A percentile compares a stretch with the other conserved stretches of the same genome.
Conservation (phyloP, 2,888 invertebrate species). For the Lysandra coridon region DNA sequence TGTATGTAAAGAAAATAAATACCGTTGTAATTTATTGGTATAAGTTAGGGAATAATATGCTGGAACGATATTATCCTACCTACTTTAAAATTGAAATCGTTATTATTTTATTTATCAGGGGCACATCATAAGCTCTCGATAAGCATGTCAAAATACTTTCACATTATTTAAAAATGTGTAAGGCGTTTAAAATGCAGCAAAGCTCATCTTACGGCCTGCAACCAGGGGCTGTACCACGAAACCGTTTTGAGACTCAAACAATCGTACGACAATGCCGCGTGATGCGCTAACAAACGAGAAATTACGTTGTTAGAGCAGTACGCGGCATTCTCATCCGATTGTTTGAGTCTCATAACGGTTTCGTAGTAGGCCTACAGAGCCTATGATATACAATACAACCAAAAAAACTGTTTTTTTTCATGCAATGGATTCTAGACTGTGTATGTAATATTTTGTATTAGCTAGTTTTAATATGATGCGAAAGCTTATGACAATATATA, state of each 20-base stretch:
- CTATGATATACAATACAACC: neutral
- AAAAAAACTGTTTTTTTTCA: neutral
- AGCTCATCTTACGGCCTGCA: neutral
- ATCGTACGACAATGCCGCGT: too few species aligned
- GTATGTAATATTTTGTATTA: neutral
- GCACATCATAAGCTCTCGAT: too few species aligned
- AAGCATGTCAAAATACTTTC: neutral
- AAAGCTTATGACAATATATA: slow-evolving; percentile 9
- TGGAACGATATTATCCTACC: too few species aligned
- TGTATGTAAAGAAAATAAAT: neutral
- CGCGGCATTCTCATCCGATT: too few species aligned
- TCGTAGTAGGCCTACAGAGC: neutral
- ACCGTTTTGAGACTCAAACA: too few species aligned
- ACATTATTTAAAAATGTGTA: neutral
- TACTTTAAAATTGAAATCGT: too few species aligned
- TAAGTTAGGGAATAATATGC: neutral
- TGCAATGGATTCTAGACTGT: slow-evolving; percentile 1
- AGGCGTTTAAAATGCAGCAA: neutral
- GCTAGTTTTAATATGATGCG: slow-evolving; percentile 13
- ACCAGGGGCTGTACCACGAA: neutral
- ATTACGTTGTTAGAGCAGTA: too few species aligned
- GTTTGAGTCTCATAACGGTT: too few species aligned
- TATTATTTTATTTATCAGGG: too few species aligned
- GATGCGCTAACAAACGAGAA: too few species aligned
- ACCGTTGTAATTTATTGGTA: neutral